These are phyloP conservation scores for Meteorus colon DNA, from an alignment of 2,888 invertebrate species.

Conservation along the genomic window DNA sequence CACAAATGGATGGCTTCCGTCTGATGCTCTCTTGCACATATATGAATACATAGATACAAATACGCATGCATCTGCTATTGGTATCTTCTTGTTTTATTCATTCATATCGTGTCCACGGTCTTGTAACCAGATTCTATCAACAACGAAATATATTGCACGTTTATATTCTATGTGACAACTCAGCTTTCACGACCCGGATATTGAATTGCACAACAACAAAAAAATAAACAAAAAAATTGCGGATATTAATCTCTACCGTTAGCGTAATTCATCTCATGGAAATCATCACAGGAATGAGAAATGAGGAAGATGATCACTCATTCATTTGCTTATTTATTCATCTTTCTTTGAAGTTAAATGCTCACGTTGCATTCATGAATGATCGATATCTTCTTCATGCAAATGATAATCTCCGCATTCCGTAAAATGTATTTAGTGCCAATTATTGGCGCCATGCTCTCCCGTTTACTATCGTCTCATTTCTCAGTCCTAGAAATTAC, in stretches of 20 bases:
- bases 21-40: slow-evolving; percentile 1
- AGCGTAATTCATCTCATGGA: not conserved
- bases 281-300: not conserved
- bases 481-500: slow-evolving; percentile 17
- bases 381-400: slow-evolving; percentile 22
- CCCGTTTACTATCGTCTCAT: slow-evolving; percentile 1
- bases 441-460: slow-evolving; percentile 19
- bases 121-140: not conserved
- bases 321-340: not conserved
- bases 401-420: slow-evolving; percentile 18
- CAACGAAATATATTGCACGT: slow-evolving; percentile 9
- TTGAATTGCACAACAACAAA: not conserved
- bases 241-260: not conserved
- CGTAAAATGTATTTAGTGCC: slow-evolving; percentile 9
- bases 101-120: not conserved
- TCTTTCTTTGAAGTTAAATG: not conserved
- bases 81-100: not conserved
- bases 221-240: not conserved
- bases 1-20: slow-evolving; percentile 38
- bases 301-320: not conserved
- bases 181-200: not conserved
- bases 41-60: slow-evolving; percentile 10
- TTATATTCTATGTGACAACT: not conserved
- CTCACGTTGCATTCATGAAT: slow-evolving; percentile 14
- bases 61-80: slow-evolving; percentile 12